These are phyloP conservation scores for Lagodon rhomboides DNA, from an alignment of 2,797 vertebrate genomes.

Conservation along the genomic window DNA sequence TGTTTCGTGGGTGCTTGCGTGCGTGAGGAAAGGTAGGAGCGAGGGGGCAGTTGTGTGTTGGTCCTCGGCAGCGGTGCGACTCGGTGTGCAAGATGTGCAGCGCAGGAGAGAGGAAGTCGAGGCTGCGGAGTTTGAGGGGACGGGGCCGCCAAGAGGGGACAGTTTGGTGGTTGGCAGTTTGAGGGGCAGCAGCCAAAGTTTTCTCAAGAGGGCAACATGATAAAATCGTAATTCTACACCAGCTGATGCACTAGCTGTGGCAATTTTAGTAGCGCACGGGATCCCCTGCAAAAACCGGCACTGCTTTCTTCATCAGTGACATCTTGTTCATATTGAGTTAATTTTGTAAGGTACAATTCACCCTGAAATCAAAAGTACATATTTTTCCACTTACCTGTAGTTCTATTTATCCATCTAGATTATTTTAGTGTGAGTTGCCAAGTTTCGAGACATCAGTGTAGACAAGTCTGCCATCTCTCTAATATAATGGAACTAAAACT, in stretches of 20 bases:
- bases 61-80: neutral
- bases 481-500: too few species aligned
- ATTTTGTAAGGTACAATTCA: neutral
- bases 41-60: slow-evolving; percentile 20
- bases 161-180: neutral
- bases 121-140: neutral
- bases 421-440: too few species aligned
- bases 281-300: slow-evolving; percentile 2
- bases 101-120: neutral
- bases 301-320: neutral
- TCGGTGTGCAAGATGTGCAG: slow-evolving; percentile 11
- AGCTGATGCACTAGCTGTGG: neutral
- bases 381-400: too few species aligned
- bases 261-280: neutral
- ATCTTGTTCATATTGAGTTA: neutral
- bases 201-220: neutral
- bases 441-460: too few species aligned
- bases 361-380: too few species aligned
- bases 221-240: slow-evolving; percentile 2
- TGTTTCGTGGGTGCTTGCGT: slow-evolving; percentile 28
- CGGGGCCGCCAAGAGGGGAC: neutral
- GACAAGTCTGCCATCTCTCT: too few species aligned
- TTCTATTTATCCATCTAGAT: too few species aligned
- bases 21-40: slow-evolving; percentile 24
- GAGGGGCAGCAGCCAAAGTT: neutral